Evolutionary conservation across 2,113 vertebrate genomes (phyloP).

Genomic region (Rattus rattus): DNA sequence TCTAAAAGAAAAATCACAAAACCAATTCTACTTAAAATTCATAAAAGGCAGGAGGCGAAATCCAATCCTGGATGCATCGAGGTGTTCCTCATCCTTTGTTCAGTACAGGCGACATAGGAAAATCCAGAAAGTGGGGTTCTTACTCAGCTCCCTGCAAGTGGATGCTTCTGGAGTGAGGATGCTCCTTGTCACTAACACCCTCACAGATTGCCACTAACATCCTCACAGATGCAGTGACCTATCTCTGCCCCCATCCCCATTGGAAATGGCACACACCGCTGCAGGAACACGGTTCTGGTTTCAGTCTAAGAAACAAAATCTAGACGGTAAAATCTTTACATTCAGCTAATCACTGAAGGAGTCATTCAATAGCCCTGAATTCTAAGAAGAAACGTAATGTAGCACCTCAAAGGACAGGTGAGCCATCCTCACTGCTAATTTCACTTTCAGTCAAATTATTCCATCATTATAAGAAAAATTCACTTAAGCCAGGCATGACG

Average conservation of each 20-base stretch:
- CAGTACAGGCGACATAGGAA: background rate
- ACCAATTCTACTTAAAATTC: slow-evolving; percentile 13
- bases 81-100: background rate
- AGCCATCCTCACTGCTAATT: background rate
- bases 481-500: background rate
- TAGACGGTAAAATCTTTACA: background rate
- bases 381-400: background rate
- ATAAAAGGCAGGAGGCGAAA: slow-evolving; percentile 24
- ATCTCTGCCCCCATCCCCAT: fast-evolving
- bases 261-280: background rate
- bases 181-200: background rate
- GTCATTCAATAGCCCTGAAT: background rate
- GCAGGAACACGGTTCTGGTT: background rate
- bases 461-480: slow-evolving; percentile 1
- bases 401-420: background rate
- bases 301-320: background rate
- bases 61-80: background rate
- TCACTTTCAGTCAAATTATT: background rate
- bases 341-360: background rate
- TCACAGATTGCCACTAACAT: too few relatives aligned
- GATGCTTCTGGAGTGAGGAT: background rate
- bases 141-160: background rate
- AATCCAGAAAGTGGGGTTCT: background rate
- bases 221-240: background rate
- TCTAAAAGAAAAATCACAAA: background rate